Evolutionary conservation across 37 sponge, comb jelly and placozoan genomes (phyloP), one percentile per base, ranked within the genome.

Genomic region (Ephydatia muelleri): DNA sequence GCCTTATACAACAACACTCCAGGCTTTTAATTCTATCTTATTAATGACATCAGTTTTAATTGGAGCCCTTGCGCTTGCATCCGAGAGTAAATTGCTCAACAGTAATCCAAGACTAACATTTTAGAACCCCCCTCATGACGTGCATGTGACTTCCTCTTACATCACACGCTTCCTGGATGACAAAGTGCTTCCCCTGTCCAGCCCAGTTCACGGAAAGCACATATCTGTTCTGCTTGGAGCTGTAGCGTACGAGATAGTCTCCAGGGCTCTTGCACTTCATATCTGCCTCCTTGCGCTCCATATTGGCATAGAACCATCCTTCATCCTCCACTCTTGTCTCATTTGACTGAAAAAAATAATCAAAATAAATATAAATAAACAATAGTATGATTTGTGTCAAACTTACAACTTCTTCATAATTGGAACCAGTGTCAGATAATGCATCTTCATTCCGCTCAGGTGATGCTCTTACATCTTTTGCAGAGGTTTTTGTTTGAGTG

Each of bases 161-260:
- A 69, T 86, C 95, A 83, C 79, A 77, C 38, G 90, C 33, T 29
- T 86, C 64, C 77, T 97, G 92, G 4, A 97, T 93, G 31, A 97
- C 87, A 77, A 97, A 95, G 77, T 97, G 98, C 67, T 87, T 91
- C 5, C 81, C 84, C 32, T 65, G 37, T 21, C 85, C 87, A 0
- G 72, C 66, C 82, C 87, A 90, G 72, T 87, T 80, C 68, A 87
- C 86, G 69, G 94, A 91, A 32, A 97, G 82, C 4, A 95, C 96
- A 57, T 89, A 91, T 40, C 84, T 85, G 49, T 75, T 75, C 68
- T 92, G 86, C 5, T 86, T 79, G 21, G 67, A 84, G 21, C 91
- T 90, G 85, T 77, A 85, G 22, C 98, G 76, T 14, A 97, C 92
- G 40, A 97, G 86, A 78, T 93, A 97, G 88, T 97, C 98, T 5